A percentile compares a stretch with the other conserved stretches of the same genome.
Evolutionary conservation across 2,888 invertebrate species (phyloP).

Genomic region (Hipparchia sbordonii): DNA sequence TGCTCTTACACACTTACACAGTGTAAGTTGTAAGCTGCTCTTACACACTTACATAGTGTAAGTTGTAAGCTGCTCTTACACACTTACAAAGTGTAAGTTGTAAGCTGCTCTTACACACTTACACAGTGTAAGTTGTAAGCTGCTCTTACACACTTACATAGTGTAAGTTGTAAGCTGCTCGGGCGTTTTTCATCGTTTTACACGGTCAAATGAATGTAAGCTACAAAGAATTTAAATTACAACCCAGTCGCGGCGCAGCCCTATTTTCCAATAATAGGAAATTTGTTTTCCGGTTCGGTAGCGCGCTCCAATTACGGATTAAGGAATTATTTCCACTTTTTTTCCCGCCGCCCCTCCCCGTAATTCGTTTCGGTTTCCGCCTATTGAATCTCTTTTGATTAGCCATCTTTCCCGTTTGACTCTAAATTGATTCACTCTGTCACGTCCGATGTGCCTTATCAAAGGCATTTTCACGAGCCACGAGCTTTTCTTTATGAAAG

Average conservation of each 20-base stretch:
- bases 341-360: slow-evolving; percentile 48
- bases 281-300: slow-evolving; percentile 84
- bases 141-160: no score
- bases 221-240: neutral
- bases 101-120: no score
- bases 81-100: no score
- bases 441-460: slow-evolving; percentile 51
- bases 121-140: no score
- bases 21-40: no score
- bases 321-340: slow-evolving; percentile 83
- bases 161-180: no score
- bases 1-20: no score
- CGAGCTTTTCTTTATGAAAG: neutral
- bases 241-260: slow-evolving; percentile 49
- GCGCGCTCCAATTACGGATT: slow-evolving; percentile 81
- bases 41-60: no score
- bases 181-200: no score
- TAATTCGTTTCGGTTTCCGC: slow-evolving; percentile 75
- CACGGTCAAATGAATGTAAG: neutral
- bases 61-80: no score
- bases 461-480: slow-evolving; percentile 5
- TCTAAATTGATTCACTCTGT: slow-evolving; percentile 66
- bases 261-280: slow-evolving; percentile 76
- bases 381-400: slow-evolving; percentile 81
- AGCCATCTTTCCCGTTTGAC: slow-evolving; percentile 79